Base-by-base conservation (phyloP, 2,113 vertebrate genomes). In the Tupaia tana region DNA sequence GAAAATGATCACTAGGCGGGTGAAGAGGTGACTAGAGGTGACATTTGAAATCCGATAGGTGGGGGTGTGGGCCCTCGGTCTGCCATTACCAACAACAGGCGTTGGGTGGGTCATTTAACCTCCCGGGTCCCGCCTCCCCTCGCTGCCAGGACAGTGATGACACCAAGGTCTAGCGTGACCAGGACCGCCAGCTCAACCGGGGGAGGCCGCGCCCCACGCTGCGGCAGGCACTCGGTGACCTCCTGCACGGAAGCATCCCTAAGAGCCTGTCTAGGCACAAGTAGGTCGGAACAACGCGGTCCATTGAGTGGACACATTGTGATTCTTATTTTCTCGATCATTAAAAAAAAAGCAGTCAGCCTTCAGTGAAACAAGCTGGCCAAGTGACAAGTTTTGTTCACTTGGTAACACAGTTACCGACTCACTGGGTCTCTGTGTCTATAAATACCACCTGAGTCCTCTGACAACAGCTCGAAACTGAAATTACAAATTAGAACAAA, bases 381-480 rank as follows among this genome's bases (percentile, higher is more conserved):
- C 22, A 56, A 91, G 58, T 73, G 70, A 67, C 7, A 88, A 19
- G 43, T 43, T 43, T 43, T 43, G 12, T 69, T 74, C 29, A 75
- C 14, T 73, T 54, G 29, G 54, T 59, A 90, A 31, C 16, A 16
- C 90, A n/a, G 54, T 84, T 90, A 22, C 67, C 74, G 58, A 96
- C 11, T 83, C 59, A 59, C 58, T 85, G 71, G 18, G 18, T 86
- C 18, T 71, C 59, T 73, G 3, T 63, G 16, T 88, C 12, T 75
- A 9, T 52, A 89, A 90, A 89, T 6, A 77, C 15, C 85, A 77
- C 2, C 22, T 27, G 9, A 93, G 61, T 64, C 13, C 6, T 91
- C 70, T 88, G 20, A 93, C 16, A 66, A 59, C 16, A 97, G 22
- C 9, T 67, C 22, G n/a, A 96, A 85, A 79, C 11, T 58, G 69